Evolutionary conservation across 2,888 invertebrate genomes (phyloP).

Genomic region (Odontothrips loti): DNA sequence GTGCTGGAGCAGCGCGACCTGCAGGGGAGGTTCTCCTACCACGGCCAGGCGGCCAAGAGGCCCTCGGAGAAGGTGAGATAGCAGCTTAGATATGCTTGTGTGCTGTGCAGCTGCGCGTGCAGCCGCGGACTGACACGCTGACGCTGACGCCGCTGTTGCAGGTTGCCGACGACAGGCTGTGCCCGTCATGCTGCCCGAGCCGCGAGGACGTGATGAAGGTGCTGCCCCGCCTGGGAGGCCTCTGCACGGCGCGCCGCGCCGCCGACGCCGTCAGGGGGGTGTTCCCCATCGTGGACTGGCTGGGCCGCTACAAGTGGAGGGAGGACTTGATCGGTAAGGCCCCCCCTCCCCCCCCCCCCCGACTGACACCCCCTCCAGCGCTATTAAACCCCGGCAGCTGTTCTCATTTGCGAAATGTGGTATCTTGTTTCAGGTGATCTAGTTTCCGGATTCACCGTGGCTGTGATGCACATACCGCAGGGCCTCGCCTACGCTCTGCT

Average conservation of each 20-base stretch:
- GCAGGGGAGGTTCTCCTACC: slow-evolving; percentile 21
- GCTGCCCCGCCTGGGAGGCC: background rate
- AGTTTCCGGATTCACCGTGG: slow-evolving; percentile 80
- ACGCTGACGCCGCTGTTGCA: background rate
- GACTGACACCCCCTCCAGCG: background rate
- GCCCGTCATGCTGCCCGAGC: background rate
- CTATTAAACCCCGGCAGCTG: background rate
- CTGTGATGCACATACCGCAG: slow-evolving; percentile 89
- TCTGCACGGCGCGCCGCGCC: background rate
- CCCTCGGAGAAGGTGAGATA: background rate
- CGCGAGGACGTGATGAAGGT: background rate
- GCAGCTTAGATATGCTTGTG: too few relatives aligned
- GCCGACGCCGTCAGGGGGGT: slow-evolving; percentile 25
- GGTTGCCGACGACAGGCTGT: background rate
- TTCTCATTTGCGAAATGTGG: background rate
- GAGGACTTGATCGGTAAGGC: slow-evolving; percentile 44
- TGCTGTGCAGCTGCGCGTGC: too few relatives aligned
- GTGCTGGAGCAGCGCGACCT: slow-evolving; percentile 21
- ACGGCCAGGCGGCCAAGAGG: background rate
- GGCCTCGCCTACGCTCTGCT: slow-evolving; percentile 77
- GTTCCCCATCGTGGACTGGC: slow-evolving; percentile 45
- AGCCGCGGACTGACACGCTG: background rate
- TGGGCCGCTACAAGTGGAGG: slow-evolving; percentile 44
- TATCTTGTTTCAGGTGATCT: slow-evolving; percentile 55
- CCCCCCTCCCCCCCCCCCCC: slow-evolving; percentile 42